Conservation (phyloP, 2,888 invertebrate species). For the Drosophila meridionalis region DNA sequence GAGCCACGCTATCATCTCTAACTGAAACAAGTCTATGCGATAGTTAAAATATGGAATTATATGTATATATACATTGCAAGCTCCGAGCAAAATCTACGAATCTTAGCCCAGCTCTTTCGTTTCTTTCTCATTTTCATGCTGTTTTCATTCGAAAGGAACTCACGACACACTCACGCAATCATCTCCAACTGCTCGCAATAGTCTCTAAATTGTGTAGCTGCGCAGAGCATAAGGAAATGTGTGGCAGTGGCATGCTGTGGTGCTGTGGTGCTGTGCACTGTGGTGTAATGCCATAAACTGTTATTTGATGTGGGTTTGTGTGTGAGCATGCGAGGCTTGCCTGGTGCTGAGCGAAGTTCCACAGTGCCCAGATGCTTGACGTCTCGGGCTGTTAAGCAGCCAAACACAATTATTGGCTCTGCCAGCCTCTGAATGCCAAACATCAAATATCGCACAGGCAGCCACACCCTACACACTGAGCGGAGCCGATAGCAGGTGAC, state of each 20-base stretch:
- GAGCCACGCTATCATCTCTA: conserved; percentile 32
- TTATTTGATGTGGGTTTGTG: conserved; percentile 73
- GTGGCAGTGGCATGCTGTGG: conserved; percentile 49
- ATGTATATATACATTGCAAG: too few species aligned
- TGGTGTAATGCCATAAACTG: conserved; percentile 71
- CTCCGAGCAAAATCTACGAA: too few species aligned
- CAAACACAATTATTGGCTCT: conserved; percentile 15
- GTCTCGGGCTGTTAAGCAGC: conserved; percentile 18
- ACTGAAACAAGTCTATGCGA: neutral
- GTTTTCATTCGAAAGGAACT: neutral
- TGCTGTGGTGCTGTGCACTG: conserved; percentile 30
- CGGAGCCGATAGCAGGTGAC: conserved; percentile 34
- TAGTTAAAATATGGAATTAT: neutral
- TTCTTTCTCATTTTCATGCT: neutral
- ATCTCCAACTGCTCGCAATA: conserved; percentile 24
- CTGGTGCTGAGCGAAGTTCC: conserved; percentile 26
- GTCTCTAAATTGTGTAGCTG: conserved; percentile 33
- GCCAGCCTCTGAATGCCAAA: conserved; percentile 3
- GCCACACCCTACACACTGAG: conserved; percentile 29
- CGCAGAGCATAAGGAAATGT: conserved; percentile 52
- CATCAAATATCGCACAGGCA: conserved; percentile 1
- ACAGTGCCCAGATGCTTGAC: conserved; percentile 47
- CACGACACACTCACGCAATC: conserved; percentile 20
- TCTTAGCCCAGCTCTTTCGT: neutral
- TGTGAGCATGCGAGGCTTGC: conserved; percentile 36